Evolutionary conservation across 2,113 vertebrate species (phyloP).

Genomic region (Pseudonaja textilis): DNA sequence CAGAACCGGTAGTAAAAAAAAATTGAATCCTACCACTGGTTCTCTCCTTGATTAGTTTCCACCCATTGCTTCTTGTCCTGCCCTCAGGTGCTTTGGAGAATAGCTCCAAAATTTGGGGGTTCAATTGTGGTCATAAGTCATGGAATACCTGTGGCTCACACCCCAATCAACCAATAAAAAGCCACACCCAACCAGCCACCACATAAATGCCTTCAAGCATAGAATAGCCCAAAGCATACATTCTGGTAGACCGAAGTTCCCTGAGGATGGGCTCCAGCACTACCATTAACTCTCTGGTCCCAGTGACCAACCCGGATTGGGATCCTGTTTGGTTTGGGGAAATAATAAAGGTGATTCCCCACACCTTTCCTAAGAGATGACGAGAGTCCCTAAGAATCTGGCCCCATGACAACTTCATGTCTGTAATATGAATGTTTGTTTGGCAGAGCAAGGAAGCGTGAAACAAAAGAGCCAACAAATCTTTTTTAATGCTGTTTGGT

Average conservation of each 20-base stretch:
- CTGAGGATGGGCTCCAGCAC: background rate
- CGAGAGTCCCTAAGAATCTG: background rate
- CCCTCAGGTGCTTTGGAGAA: too few species aligned
- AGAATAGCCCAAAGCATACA: background rate
- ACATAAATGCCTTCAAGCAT: background rate
- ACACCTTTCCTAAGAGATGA: slow-evolving; percentile 20
- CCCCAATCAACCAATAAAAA: background rate
- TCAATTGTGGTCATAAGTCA: background rate
- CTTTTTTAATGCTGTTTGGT: slow-evolving; percentile 41
- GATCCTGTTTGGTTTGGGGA: background rate
- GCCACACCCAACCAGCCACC: background rate
- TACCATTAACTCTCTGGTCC: background rate
- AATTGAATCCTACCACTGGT: too few species aligned
- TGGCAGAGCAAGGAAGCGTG: slow-evolving; percentile 21
- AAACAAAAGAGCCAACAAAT: slow-evolving; percentile 25
- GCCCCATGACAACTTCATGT: slow-evolving; percentile 24
- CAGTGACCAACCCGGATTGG: background rate
- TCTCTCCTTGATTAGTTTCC: too few species aligned
- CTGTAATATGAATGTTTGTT: slow-evolving; percentile 39
- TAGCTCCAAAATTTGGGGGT: background rate
- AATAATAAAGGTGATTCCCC: background rate
- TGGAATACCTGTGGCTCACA: background rate
- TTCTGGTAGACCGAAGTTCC: background rate
- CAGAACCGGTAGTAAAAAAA: too few species aligned
- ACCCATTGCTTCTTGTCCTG: too few species aligned